Evolutionary conservation across 2,797 vertebrate species (phyloP), one percentile per base, ranked within the genome.

Genomic region (Glossophaga mutica): DNA sequence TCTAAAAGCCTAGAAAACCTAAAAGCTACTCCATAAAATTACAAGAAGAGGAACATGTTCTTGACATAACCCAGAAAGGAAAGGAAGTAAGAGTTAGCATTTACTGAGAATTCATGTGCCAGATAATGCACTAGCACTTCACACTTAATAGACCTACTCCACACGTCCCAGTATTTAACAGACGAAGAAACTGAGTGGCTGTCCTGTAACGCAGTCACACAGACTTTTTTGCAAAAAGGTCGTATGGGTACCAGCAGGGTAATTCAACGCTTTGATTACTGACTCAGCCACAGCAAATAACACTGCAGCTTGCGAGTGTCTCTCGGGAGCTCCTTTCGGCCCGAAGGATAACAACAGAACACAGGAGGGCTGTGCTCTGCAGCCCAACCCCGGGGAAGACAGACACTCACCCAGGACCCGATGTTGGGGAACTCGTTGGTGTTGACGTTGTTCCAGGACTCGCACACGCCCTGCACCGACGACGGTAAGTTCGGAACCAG

Each of bases 381-480:
- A 85, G 26, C 74, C 6, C 57, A 44, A 37, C 2, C 29, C 62
- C 26, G 2, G 9, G 11, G 68, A 32, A 37, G 44, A 24, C 3
- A 77, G 32, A 70, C 16, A 98, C 99, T 91, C 98, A 99, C 99
- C 99, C 99, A 99, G 0, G 99, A 99, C 77, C 99, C 99, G 9
- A 99, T 99, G 98, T 99, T 99, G 68, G 99, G 99, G 95, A 99
- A 99, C 96, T 99, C 99, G 42, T 99, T 99, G 94, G 99, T 99
- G 95, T 99, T 99, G 97, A 99, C 99, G 97, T 98, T 99, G 98
- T 99, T 99, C 99, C 99, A 99, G 0, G 99, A 99, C 76, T 99
- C 99, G 90, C 99, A 99, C 44, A 99, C 97, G 2, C 99, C 98
- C 98, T 99, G 99, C 48, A 99, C 99, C 11, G 99, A 98, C 0